These are phyloP conservation scores for Selene dorsalis DNA, from an alignment of 2,797 vertebrate species.

Conservation along the genomic window DNA sequence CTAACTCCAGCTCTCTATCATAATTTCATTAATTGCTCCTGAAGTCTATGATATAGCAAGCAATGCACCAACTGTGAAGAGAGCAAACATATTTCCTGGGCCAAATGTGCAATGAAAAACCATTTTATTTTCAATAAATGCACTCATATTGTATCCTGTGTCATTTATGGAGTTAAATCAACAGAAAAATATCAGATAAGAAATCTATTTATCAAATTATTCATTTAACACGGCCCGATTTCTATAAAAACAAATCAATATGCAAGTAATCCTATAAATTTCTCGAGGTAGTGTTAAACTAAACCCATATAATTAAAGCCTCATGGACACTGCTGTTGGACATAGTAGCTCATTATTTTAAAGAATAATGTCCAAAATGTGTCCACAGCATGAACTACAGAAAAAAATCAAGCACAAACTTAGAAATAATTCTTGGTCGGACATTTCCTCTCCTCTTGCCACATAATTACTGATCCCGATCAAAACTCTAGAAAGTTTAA, in stretches of 20 bases:
- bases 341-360: constrained; percentile 23
- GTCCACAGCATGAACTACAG: neutral
- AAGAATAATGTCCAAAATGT: constrained; percentile 20
- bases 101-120: constrained; percentile 67
- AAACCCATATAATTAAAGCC: constrained; percentile 16
- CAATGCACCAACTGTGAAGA: constrained; percentile 68
- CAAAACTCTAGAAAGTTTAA: neutral
- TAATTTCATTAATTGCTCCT: constrained; percentile 81
- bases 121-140: constrained; percentile 50
- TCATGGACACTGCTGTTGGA: neutral
- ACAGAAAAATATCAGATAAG: constrained; percentile 20
- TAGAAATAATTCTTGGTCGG: neutral
- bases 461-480: neutral
- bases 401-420: constrained; percentile 9
- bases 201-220: constrained; percentile 27
- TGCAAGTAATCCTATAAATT: constrained; percentile 25
- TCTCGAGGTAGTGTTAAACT: neutral
- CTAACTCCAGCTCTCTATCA: constrained; percentile 79
- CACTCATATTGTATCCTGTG: constrained; percentile 42
- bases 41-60: constrained; percentile 77
- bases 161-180: constrained; percentile 50
- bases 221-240: constrained; percentile 29
- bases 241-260: constrained; percentile 19
- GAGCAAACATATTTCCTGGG: constrained; percentile 62
- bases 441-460: neutral